Evolutionary conservation across 2,888 invertebrate genomes (phyloP).

Genomic region (Torymus auratus): DNA sequence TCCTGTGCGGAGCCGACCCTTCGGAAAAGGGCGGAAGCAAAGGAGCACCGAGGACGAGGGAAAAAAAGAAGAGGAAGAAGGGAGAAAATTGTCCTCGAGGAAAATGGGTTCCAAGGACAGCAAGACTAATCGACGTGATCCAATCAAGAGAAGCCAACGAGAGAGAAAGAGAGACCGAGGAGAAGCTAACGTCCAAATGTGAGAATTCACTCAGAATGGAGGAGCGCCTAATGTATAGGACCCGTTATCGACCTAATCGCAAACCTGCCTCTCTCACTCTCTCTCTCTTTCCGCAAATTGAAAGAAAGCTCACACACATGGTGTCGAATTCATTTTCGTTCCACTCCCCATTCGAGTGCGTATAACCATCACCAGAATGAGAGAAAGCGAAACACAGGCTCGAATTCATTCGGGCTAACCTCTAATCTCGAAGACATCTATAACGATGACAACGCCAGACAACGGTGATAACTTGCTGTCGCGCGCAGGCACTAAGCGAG

Average conservation of each 20-base stretch:
- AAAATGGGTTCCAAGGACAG: conserved; percentile 50
- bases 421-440: conserved; percentile 69
- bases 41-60: neutral
- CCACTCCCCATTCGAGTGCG: neutral
- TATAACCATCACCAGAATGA: neutral
- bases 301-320: conserved; percentile 26
- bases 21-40: conserved; percentile 15
- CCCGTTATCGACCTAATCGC: conserved; percentile 31
- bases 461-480: conserved; percentile 64
- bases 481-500: conserved; percentile 50
- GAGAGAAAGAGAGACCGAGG: neutral
- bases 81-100: conserved; percentile 50
- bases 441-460: conserved; percentile 68
- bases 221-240: conserved; percentile 8
- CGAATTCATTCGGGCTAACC: conserved; percentile 66
- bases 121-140: conserved; percentile 58
- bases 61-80: conserved; percentile 14
- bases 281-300: conserved; percentile 4
- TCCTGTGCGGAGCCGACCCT: neutral
- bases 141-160: conserved; percentile 47
- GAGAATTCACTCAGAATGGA: conserved; percentile 21
- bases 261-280: neutral
- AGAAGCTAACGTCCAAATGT: conserved; percentile 12
- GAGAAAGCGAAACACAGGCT: conserved; percentile 46
- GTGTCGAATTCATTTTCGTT: conserved; percentile 31